Percentiles rank a stretch among this genome's conserved stretches.
Conservation (phyloP, 1,140 invertebrate genomes). For the Drosophila biarmipes region DNA sequence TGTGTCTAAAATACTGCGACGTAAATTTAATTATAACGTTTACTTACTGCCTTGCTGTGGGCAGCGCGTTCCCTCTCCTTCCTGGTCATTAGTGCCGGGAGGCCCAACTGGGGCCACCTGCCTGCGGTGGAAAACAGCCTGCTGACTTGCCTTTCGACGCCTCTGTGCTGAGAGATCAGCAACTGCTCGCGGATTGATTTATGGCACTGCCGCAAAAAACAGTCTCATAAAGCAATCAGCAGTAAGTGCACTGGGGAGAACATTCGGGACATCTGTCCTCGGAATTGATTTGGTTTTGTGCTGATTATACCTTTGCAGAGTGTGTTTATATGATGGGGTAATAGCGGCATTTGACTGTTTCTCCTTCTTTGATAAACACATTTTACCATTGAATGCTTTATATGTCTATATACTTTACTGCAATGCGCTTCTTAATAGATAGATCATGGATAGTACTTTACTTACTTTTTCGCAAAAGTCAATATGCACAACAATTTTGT, state of each 20-base stretch:
- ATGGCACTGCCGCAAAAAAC: not conserved
- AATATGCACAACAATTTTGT: no score
- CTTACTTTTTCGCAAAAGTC: no score
- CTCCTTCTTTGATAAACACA: no score
- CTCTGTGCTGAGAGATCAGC: not conserved
- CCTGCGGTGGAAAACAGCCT: constrained; percentile 21
- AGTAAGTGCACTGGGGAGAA: not conserved
- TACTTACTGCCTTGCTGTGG: constrained; percentile 50
- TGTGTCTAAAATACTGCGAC: constrained; percentile 52
- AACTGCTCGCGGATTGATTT: constrained; percentile 24
- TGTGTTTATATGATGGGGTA: no score
- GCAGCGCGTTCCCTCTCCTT: constrained; percentile 5
- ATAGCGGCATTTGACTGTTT: no score
- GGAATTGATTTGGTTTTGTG: not conserved
- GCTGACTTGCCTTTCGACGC: constrained; percentile 27
- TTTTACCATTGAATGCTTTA: no score
- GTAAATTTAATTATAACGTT: constrained; percentile 75
- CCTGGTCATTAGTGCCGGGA: constrained; percentile 29
- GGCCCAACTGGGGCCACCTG: constrained; percentile 12
- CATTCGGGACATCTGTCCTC: not conserved
- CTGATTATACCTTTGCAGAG: not conserved
- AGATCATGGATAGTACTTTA: no score
- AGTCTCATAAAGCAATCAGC: not conserved
- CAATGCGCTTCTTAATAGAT: no score
- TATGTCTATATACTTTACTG: no score